phyloP scores from a whole-genome alignment of 2,888 invertebrate genomes.

The Hoplodrina blanda region DNA sequence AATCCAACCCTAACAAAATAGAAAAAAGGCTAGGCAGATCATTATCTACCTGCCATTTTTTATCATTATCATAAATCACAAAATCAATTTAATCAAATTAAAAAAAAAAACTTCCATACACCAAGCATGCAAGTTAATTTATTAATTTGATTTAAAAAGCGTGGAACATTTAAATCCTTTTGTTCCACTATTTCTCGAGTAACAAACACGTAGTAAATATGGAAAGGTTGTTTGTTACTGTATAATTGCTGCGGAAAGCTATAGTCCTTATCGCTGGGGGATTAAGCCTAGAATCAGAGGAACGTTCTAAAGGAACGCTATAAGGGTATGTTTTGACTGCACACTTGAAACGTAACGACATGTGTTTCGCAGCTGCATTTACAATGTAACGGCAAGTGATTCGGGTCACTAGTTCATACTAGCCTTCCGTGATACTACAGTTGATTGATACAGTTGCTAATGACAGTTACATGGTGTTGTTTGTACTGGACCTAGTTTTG shows the following conservation, averaged over 20 bases:
- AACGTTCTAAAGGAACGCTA: conserved; percentile 15
- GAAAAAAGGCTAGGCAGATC: no score
- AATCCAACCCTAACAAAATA: no score
- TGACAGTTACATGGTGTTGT: conserved; percentile 35
- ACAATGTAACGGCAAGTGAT: conserved; percentile 44
- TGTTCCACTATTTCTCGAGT: conserved; percentile 44
- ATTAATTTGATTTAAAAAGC: conserved; percentile 45
- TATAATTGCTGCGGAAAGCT: conserved; percentile 48
- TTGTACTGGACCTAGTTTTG: not conserved
- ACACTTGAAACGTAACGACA: conserved; percentile 15
- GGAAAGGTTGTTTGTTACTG: conserved; percentile 57
- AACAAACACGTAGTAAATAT: conserved; percentile 50
- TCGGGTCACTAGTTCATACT: conserved; percentile 51
- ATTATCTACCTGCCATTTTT: no score
- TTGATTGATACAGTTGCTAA: conserved; percentile 47
- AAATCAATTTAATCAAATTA: no score
- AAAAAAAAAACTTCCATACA: no score
- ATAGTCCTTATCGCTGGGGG: conserved; percentile 40
- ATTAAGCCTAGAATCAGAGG: conserved; percentile 51
- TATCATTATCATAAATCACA: no score
- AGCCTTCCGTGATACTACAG: conserved; percentile 12
- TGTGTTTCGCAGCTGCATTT: conserved; percentile 39
- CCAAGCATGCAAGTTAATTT: conserved; percentile 18
- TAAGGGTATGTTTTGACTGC: conserved; percentile 52
- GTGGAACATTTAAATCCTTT: conserved; percentile 33